Base-by-base conservation (phyloP, 2,113 vertebrate genomes). In the Sinocyclocheilus grahami region DNA sequence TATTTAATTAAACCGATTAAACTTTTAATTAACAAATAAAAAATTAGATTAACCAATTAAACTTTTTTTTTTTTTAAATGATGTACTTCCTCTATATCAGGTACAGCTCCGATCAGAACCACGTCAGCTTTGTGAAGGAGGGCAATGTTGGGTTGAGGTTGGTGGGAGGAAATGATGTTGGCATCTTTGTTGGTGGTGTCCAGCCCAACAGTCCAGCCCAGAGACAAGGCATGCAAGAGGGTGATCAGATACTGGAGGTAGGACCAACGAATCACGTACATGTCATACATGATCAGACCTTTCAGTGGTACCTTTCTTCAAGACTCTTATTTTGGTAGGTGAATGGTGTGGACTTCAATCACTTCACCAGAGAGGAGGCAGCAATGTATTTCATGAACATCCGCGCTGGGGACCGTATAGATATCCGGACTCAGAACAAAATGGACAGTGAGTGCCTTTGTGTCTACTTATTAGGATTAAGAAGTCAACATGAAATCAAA, bases 161-260 rank as follows among this genome's bases (percentile, higher is more conserved):
- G 37, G 96, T 98, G 0, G 98, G 98, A 0, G 98, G 98, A 18
- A 99, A 99, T 0, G 96, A 99, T 0, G 96, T 97, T 2, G 98
- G 98, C 37, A 99, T 99, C 93, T 99, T 99, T 3, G 97, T 99
- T 9, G 96, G 97, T 0, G 94, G 96, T 0, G 96, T 99, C 86
- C 97, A 98, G 89, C 96, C 96, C 0, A 97, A 96, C 86, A 98
- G 98, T 90, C 95, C 96, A 0, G 97, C 97, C 0, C 95, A 96
- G 0, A 87, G 85, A 7, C 94, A 97, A 89, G 97, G 97, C 0
- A 90, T 99, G 92, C 93, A 33, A 82, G 96, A 97, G 85, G 98
- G 98, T 0, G 97, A 99, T 85, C 96, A 99, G 94, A 97, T 99
- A 86, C 93, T 99, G 87, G 94, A 98, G 96, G 98, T 99, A 91